Percentiles rank a stretch among this genome's conserved stretches.
Evolutionary conservation across 2,888 invertebrate genomes (phyloP).

Genomic region (Sinohyriopsis cumingii): DNA sequence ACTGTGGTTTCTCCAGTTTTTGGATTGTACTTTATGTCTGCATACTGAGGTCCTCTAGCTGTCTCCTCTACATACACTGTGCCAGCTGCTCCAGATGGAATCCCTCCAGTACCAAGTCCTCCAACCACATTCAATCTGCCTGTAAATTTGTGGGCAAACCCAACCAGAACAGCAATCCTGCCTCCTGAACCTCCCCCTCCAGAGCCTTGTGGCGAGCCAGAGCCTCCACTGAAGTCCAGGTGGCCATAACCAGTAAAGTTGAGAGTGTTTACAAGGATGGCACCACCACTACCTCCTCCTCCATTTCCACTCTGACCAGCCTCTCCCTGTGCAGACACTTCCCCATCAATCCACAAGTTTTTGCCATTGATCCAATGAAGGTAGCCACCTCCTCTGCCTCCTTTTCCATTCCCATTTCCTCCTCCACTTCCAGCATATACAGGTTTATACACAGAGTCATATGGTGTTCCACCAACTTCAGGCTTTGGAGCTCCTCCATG

Average conservation of each 20-base stretch:
- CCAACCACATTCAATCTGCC: slow-evolving; percentile 49
- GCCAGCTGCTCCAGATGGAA: slow-evolving; percentile 58
- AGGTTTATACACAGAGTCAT: slow-evolving; percentile 55
- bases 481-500: slow-evolving; percentile 55
- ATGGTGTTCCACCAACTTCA: slow-evolving; percentile 46
- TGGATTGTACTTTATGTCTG: slow-evolving; percentile 53
- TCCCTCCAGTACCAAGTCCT: slow-evolving; percentile 39
- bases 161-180: slow-evolving; percentile 47
- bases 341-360: slow-evolving; percentile 50
- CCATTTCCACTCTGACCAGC: slow-evolving; percentile 38
- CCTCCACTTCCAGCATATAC: slow-evolving; percentile 52
- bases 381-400: slow-evolving; percentile 57
- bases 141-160: slow-evolving; percentile 46
- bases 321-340: slow-evolving; percentile 45
- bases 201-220: slow-evolving; percentile 28
- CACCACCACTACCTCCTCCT: slow-evolving; percentile 62
- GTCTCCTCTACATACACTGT: slow-evolving; percentile 58
- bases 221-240: slow-evolving; percentile 52
- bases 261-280: slow-evolving; percentile 48
- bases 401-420: slow-evolving; percentile 47
- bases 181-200: slow-evolving; percentile 57
- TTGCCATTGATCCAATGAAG: slow-evolving; percentile 51
- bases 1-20: slow-evolving; percentile 20
- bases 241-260: slow-evolving; percentile 58
- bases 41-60: slow-evolving; percentile 58